Percentiles rank a stretch among this genome's conserved stretches.
These are phyloP conservation scores for Hanleya hanleyi DNA, from an alignment of 2,888 invertebrate species.

Conservation along the genomic window DNA sequence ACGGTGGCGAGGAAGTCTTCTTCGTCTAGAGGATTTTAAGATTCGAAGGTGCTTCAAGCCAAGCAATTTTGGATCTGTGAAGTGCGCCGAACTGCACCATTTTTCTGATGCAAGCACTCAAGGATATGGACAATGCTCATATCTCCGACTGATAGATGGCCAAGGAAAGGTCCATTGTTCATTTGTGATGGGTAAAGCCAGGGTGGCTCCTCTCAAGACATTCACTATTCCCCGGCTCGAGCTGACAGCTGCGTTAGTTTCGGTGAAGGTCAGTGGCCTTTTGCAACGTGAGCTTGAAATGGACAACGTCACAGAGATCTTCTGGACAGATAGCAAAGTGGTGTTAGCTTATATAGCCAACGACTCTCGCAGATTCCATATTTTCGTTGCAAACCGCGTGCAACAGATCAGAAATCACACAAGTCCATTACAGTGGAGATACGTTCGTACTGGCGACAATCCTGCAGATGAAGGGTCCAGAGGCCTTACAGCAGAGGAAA, in stretches of 20 bases:
- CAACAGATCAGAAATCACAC: conserved; percentile 6
- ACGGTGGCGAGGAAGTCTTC: conserved; percentile 29
- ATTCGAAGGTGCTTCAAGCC: conserved; percentile 36
- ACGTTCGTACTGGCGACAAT: conserved; percentile 25
- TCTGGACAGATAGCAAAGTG: too few species aligned
- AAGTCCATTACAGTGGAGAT: conserved; percentile 11
- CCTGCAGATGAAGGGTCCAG: conserved; percentile 38
- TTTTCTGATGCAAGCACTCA: too few species aligned
- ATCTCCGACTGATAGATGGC: conserved; percentile 26
- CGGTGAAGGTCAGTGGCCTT: conserved; percentile 14
- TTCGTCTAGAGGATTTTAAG: conserved; percentile 13
- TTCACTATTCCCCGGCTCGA: conserved; percentile 33
- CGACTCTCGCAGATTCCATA: conserved; percentile 17
- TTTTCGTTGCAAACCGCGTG: conserved; percentile 10
- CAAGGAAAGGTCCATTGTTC: conserved; percentile 16
- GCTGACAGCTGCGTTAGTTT: too few species aligned
- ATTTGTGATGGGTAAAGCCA: conserved; percentile 26
- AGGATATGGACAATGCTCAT: too few species aligned
- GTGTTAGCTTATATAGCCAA: conserved; percentile 20
- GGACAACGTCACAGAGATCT: not conserved
- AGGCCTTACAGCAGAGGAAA: conserved; percentile 20
- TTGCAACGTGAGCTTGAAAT: conserved; percentile 16
- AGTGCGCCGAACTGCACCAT: too few species aligned
- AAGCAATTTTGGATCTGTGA: conserved; percentile 28
- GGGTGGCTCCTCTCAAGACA: conserved; percentile 22